Evolutionary conservation across 1,140 invertebrate genomes (phyloP).

Genomic region (Pseudomyrmex cubaensis): DNA sequence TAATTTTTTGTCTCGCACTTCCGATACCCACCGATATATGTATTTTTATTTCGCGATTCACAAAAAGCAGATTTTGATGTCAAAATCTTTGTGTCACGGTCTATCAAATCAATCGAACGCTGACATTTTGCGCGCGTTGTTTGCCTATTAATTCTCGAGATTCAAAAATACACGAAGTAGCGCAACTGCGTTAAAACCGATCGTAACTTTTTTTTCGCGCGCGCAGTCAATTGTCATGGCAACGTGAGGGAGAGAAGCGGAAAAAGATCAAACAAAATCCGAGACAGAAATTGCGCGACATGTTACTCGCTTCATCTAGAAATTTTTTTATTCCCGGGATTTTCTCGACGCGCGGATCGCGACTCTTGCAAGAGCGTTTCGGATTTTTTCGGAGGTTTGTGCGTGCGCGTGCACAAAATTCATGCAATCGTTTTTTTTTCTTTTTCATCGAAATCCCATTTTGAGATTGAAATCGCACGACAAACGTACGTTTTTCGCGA

Average conservation of each 20-base stretch:
- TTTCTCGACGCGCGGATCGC: too few species aligned
- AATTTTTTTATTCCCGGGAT: conserved; percentile 2
- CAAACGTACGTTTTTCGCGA: conserved; percentile 13
- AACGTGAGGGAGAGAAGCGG: neutral
- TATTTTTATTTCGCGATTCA: neutral
- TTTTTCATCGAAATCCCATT: conserved; percentile 5
- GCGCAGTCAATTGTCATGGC: neutral
- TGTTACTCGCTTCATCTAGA: conserved; percentile 7
- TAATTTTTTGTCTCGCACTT: neutral
- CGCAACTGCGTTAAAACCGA: neutral
- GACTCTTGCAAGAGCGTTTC: too few species aligned
- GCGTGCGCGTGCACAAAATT: neutral
- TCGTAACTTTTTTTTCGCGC: neutral
- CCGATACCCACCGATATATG: neutral
- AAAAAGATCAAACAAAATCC: neutral
- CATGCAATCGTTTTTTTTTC: conserved; percentile 40
- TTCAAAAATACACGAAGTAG: neutral
- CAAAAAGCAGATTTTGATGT: neutral
- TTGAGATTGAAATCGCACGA: conserved; percentile 43
- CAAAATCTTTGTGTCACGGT: too few species aligned
- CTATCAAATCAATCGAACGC: neutral
- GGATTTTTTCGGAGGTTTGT: neutral
- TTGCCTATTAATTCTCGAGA: neutral
- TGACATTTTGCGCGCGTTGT: neutral
- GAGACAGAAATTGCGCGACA: neutral